Conservation (phyloP, 2,113 vertebrate species). For the Hoplias malabaricus region DNA sequence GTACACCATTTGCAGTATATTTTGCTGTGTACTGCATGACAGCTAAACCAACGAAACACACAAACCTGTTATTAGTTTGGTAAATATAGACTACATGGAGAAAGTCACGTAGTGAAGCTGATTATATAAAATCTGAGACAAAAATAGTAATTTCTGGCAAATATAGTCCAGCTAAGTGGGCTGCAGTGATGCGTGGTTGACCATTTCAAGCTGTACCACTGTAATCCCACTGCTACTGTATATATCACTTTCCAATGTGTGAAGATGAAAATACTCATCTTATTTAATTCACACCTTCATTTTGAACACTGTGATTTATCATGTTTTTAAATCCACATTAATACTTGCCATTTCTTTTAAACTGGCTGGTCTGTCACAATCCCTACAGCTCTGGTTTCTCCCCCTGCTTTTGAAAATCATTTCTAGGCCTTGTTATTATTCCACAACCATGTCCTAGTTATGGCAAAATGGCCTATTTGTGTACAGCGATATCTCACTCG, state of each 20-base stretch:
- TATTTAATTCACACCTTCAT: constrained; percentile 28
- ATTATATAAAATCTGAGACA: constrained; percentile 24
- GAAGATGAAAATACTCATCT: not conserved
- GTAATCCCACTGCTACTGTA: not conserved
- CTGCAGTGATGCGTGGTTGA: not conserved
- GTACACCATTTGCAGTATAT: not conserved
- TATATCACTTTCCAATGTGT: not conserved
- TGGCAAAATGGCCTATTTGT: constrained; percentile 69
- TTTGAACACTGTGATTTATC: not conserved
- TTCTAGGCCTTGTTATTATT: constrained; percentile 59
- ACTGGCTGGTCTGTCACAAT: not conserved
- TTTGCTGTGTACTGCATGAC: not conserved
- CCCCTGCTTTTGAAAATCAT: constrained; percentile 10
- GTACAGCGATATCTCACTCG: constrained; percentile 60
- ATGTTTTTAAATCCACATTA: constrained; percentile 19
- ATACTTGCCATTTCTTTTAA: not conserved
- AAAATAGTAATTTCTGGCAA: constrained; percentile 23
- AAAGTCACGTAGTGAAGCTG: constrained; percentile 23
- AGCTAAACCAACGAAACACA: not conserved
- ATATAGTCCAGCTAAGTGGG: not conserved
- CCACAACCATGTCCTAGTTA: constrained; percentile 67
- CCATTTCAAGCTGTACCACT: not conserved
- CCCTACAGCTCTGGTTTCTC: constrained; percentile 8
- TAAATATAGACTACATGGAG: constrained; percentile 29
- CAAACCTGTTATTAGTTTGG: constrained; percentile 1